A percentile compares a stretch with the other conserved stretches of the same genome.
Conservation (phyloP, 2,888 invertebrate genomes). For the Ichneumon xanthorius region DNA sequence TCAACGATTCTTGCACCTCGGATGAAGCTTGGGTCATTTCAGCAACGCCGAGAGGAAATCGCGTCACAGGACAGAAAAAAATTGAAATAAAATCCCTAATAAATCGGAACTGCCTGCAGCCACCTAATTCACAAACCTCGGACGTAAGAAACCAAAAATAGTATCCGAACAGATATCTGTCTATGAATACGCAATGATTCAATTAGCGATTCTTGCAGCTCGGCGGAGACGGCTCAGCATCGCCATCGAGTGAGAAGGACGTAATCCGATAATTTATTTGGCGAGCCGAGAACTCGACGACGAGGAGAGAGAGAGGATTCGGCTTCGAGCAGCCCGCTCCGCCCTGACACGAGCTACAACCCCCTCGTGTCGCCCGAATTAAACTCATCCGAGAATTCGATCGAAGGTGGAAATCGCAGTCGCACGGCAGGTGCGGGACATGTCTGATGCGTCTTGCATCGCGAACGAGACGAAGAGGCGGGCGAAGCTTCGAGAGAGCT, state of each 20-base stretch:
- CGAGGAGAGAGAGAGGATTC: constrained; percentile 3
- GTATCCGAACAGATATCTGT: constrained; percentile 16
- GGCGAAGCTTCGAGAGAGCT: constrained; percentile 44
- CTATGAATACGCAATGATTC: not conserved
- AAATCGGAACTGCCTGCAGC: no score
- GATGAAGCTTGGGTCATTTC: no score
- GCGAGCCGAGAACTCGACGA: constrained; percentile 48
- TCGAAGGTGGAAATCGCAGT: constrained; percentile 18
- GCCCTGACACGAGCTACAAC: no score
- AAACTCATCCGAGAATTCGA: constrained; percentile 22
- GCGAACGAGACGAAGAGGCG: constrained; percentile 30
- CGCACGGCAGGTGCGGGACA: constrained; percentile 42
- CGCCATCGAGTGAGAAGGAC: constrained; percentile 19
- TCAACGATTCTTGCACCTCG: no score
- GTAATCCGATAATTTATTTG: constrained; percentile 66
- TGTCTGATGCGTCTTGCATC: constrained; percentile 60
- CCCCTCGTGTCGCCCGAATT: constrained; percentile 16
- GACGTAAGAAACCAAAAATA: not conserved
- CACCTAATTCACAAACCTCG: not conserved
- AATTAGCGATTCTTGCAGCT: constrained; percentile 3
- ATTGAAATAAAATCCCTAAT: no score
- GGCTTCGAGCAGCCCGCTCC: no score
- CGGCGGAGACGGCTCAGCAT: not conserved
- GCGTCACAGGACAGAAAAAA: no score
- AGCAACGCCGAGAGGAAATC: no score